Evolutionary conservation across 1,140 invertebrate genomes (phyloP).

Genomic region (Pogonomyrmex californicus): DNA sequence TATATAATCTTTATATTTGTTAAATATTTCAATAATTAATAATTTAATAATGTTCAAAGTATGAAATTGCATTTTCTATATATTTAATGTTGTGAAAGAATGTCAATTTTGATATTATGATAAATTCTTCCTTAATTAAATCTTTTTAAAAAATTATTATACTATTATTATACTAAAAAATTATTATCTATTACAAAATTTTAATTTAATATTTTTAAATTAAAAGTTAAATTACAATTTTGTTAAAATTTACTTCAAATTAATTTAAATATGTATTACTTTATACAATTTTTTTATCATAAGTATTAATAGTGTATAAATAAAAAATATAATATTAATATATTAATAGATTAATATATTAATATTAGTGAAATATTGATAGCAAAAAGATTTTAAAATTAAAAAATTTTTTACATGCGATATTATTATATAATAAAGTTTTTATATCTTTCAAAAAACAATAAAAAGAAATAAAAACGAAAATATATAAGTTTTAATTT

Average conservation of each 20-base stretch:
- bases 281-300: not conserved
- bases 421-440: not conserved
- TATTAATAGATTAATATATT: not conserved
- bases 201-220: not conserved
- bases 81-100: not conserved
- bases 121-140: not conserved
- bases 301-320: not conserved
- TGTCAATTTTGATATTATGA: no score
- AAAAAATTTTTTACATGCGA: no score
- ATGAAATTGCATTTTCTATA: not conserved
- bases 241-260: conserved; percentile 12
- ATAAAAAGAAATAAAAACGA: not conserved
- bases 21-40: not conserved
- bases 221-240: conserved; percentile 1
- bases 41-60: not conserved
- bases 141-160: no score
- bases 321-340: not conserved
- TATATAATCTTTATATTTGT: not conserved
- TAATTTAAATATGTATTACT: not conserved
- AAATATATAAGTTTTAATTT: not conserved
- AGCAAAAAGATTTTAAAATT: not conserved
- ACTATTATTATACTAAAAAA: not conserved
- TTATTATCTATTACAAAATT: not conserved
- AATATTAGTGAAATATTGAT: not conserved
- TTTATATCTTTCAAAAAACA: not conserved